Conservation (phyloP, 1,140 invertebrate genomes). For the Aporrectodea caliginosa region DNA sequence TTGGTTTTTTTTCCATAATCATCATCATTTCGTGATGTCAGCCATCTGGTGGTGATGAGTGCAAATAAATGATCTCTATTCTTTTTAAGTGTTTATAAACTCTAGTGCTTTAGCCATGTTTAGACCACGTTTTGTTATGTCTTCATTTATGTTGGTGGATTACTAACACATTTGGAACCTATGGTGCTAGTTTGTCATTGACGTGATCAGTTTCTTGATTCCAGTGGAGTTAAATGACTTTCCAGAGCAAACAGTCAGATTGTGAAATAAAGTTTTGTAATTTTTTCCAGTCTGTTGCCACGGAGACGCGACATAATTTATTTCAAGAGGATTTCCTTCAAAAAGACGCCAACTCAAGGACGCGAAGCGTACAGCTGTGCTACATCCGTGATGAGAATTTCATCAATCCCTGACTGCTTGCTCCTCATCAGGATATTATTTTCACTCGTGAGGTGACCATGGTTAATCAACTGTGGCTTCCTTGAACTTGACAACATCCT, state of each 20-base stretch:
- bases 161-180: conserved; percentile 7
- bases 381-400: conserved; percentile 20
- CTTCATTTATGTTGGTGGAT: conserved; percentile 1
- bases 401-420: conserved; percentile 8
- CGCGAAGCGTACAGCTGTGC: background rate
- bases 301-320: conserved; percentile 47
- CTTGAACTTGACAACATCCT: too few species aligned
- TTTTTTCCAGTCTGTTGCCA: conserved; percentile 50
- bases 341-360: conserved; percentile 5
- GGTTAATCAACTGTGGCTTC: too few species aligned
- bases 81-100: too few species aligned
- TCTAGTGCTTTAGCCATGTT: too few species aligned
- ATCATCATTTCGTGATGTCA: background rate
- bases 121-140: background rate
- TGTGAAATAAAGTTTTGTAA: background rate
- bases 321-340: conserved; percentile 38
- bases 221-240: background rate
- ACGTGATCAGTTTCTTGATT: background rate
- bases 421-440: too few species aligned
- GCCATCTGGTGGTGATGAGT: background rate
- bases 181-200: background rate
- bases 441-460: too few species aligned
- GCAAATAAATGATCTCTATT: too few species aligned
- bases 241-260: background rate
- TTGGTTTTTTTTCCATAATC: background rate